Evolutionary conservation across 2,113 vertebrate species (phyloP), one percentile per base, ranked within the genome.

Genomic region (Pseudolaguvia tuberculata): DNA sequence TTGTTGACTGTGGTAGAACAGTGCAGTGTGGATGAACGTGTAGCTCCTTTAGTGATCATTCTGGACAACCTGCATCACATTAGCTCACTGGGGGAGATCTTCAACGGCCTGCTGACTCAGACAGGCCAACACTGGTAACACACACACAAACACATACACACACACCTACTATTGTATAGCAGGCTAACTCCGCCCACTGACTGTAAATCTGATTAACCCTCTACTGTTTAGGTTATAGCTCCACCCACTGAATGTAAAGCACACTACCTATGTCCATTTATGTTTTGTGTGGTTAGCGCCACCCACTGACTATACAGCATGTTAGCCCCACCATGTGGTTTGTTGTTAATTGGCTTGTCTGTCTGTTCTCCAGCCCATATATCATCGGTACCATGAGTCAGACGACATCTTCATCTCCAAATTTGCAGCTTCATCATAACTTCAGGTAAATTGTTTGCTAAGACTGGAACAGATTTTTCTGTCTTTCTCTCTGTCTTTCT

Each of bases 321-420:
- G 39, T 42, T 42, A 42, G 4, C 39, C 8, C 39, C 39, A 9
- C 39, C 39, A 5, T 42, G 39, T 8, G 23, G 53, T 56, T 8
- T 8, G 21, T 9, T n/a, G 51, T 25, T 70, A 45, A 57, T 45
- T 29, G 47, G 17, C 55, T 48, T 77, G 47, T 39, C 14, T 77
- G 73, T 59, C 20, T 70, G 45, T 70, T 50, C 62, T 47, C 20
- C 77, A 99, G 97, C 45, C 96, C 96, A 0, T 99, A 96, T 67
- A 99, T 99, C 76, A 98, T 99, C 12, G 96, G 97, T 78, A 99
- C 97, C 5, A 99, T 99, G 97, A 99, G 97, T 89, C 97, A 99
- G 86, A 96, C 96, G 58, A 98, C 96, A 12, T 96, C 96, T 3
- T 99, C 97, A 1, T 92, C 96, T 25, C 97, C 96, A 59, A 98